These are phyloP conservation scores for Frankliniella fusca DNA, from an alignment of 2,888 invertebrate genomes.

Conservation along the genomic window DNA sequence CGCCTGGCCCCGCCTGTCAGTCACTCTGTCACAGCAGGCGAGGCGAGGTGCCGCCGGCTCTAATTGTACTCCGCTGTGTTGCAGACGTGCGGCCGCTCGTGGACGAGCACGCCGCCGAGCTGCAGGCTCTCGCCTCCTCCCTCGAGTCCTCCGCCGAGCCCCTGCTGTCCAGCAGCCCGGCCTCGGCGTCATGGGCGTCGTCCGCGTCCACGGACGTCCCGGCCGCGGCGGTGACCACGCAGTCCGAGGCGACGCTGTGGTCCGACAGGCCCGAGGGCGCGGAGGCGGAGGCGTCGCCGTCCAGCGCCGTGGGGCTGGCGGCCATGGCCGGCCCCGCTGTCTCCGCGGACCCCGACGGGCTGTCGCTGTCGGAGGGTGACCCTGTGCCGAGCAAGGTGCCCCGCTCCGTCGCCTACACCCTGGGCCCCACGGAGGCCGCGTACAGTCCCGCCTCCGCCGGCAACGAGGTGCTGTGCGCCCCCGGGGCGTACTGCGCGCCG, in stretches of 20 bases:
- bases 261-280: not conserved
- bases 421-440: not conserved
- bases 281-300: not conserved
- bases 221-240: not conserved
- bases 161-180: not conserved
- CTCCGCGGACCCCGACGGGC: not conserved
- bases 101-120: not conserved
- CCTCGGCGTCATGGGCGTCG: not conserved
- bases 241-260: not conserved
- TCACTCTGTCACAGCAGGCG: not conserved
- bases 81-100: not conserved
- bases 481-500: conserved; percentile 36
- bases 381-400: not conserved
- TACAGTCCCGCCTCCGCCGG: not conserved
- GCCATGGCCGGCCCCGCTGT: not conserved
- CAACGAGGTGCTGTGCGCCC: conserved; percentile 35
- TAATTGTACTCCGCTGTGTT: not conserved
- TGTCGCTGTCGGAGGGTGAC: too few relatives aligned
- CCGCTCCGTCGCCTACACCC: not conserved
- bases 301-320: not conserved
- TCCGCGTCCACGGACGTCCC: not conserved
- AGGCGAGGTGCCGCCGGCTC: not conserved
- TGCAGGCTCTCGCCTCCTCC: not conserved
- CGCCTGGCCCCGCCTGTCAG: too few relatives aligned
- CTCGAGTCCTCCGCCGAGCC: not conserved